phyloP scores from a whole-genome alignment of 2,113 vertebrate species.

The Etia nguti region DNA sequence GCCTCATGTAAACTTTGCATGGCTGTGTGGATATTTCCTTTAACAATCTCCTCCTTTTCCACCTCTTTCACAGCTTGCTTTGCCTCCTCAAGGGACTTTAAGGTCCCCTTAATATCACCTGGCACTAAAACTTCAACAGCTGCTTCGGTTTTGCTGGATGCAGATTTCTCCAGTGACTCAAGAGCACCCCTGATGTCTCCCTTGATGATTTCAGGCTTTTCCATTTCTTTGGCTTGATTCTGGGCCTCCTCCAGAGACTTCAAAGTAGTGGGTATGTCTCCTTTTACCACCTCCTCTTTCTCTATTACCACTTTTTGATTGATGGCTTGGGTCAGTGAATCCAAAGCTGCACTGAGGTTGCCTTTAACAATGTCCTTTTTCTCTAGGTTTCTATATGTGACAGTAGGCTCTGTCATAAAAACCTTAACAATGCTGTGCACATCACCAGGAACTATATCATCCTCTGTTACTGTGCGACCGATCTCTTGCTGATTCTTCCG shows the following conservation, averaged over 20 bases:
- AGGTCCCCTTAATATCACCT: conserved; percentile 79
- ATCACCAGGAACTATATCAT: conserved; percentile 85
- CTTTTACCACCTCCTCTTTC: conserved; percentile 82
- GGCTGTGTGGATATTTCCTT: conserved; percentile 67
- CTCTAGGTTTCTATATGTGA: conserved; percentile 64
- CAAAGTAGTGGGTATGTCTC: conserved; percentile 73
- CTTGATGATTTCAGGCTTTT: conserved; percentile 75
- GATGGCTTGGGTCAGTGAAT: conserved; percentile 79
- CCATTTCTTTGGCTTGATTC: conserved; percentile 71
- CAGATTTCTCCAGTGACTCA: conserved; percentile 81
- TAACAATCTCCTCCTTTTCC: conserved; percentile 71
- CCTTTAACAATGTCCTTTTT: conserved; percentile 81
- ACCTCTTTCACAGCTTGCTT: conserved; percentile 74
- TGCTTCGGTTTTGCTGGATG: conserved; percentile 69
- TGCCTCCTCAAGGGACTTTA: conserved; percentile 80
- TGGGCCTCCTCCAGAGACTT: conserved; percentile 81
- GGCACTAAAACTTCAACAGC: conserved; percentile 78
- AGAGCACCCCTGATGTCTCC: conserved; percentile 80
- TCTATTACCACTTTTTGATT: conserved; percentile 76
- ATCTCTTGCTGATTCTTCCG: conserved; percentile 74
- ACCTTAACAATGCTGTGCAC: conserved; percentile 78
- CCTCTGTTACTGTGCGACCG: conserved; percentile 78
- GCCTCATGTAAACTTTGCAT: conserved; percentile 65
- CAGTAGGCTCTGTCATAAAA: conserved; percentile 78
- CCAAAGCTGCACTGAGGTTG: conserved; percentile 79